Percentiles rank a stretch among this genome's conserved stretches.
phyloP scores from a whole-genome alignment of 2,888 invertebrate genomes.

The Polydesmus complanatus region DNA sequence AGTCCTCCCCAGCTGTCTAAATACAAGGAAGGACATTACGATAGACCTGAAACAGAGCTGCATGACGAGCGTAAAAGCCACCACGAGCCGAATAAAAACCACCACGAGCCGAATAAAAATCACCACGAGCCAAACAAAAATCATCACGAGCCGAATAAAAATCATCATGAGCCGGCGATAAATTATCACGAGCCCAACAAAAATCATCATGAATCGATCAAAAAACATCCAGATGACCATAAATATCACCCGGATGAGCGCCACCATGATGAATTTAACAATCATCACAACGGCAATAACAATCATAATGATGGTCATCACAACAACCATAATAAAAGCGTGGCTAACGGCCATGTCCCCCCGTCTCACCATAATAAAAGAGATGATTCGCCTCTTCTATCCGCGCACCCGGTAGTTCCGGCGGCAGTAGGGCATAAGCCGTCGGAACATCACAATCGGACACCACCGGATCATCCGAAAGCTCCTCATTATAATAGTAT shows the following conservation, averaged over 20 bases:
- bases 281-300: not conserved
- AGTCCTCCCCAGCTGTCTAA: slow-evolving; percentile 8
- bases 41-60: not conserved
- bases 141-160: not conserved
- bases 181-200: not conserved
- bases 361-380: not conserved
- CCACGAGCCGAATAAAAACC: not conserved
- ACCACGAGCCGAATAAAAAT: not conserved
- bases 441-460: not conserved
- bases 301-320: not conserved
- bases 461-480: not conserved
- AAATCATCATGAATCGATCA: not conserved
- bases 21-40: not conserved
- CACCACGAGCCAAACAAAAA: not conserved
- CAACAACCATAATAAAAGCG: not conserved
- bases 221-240: not conserved
- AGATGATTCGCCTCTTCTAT: not conserved
- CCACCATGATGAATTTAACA: too few species aligned
- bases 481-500: not conserved
- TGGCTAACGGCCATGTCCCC: not conserved
- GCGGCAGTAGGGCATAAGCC: not conserved
- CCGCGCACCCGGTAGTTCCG: not conserved
- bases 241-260: not conserved
- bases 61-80: not conserved
- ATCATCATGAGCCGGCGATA: not conserved